phyloP scores from a whole-genome alignment of 1,140 invertebrate genomes.

The Drosophila kepulauana region DNA sequence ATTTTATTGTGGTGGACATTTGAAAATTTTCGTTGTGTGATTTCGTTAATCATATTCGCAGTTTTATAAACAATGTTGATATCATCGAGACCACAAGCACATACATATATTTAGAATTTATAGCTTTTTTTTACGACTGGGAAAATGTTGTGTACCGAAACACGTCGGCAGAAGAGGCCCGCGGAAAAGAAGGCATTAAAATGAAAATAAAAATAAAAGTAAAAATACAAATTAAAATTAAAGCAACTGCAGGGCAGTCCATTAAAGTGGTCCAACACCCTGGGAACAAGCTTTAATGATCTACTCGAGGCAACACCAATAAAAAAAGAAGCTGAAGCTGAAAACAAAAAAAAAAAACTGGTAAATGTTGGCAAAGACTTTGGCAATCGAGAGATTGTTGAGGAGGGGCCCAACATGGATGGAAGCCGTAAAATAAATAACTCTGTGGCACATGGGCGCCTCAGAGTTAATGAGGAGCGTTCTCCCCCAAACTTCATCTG shows the following conservation, averaged over 20 bases:
- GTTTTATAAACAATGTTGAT: conserved; percentile 45
- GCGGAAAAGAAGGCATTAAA: not conserved
- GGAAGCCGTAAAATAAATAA: conserved; percentile 51
- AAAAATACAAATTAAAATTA: conserved; percentile 11
- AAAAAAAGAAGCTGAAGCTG: conserved; percentile 8
- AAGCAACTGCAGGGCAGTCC: conserved; percentile 7
- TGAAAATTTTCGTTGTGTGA: conserved; percentile 6
- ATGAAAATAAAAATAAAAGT: no score
- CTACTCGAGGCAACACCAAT: conserved; percentile 2
- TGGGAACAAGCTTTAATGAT: conserved; percentile 37
- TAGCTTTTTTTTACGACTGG: conserved; percentile 19
- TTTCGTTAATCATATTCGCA: conserved; percentile 11
- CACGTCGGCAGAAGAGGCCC: not conserved
- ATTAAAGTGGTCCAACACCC: conserved; percentile 5
- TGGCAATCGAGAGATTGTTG: conserved; percentile 5
- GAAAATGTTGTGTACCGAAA: conserved; percentile 17
- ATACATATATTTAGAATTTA: conserved; percentile 29
- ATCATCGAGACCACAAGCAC: conserved; percentile 27
- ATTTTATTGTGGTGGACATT: conserved; percentile 48
- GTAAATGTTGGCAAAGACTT: conserved; percentile 27
- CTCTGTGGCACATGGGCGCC: conserved; percentile 30
- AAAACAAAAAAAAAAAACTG: not conserved
- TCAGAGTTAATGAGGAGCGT: conserved; percentile 26
- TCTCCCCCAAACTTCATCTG: not conserved
- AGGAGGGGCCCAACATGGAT: conserved; percentile 4